Conservation (phyloP, 2,888 invertebrate genomes). For the Cepaea hortensis region DNA sequence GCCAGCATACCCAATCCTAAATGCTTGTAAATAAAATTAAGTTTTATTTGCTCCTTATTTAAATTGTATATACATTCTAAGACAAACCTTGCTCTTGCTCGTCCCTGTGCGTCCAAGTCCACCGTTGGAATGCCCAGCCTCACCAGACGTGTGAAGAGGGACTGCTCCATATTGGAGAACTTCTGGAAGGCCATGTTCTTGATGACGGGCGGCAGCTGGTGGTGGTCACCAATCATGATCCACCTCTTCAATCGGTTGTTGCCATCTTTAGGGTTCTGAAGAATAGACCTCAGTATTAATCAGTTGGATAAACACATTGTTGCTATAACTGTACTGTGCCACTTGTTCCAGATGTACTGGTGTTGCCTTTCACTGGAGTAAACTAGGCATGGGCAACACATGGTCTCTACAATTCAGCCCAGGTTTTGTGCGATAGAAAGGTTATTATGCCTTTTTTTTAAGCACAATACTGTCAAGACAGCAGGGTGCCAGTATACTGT, state of each 20-base stretch:
- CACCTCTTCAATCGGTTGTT: constrained; percentile 96
- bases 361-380: too few relatives aligned
- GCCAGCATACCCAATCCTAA: too few relatives aligned
- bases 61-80: neutral
- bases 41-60: neutral
- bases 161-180: constrained; percentile 99
- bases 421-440: too few relatives aligned
- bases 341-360: too few relatives aligned
- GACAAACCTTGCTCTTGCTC: constrained; percentile 77
- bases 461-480: too few relatives aligned
- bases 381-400: too few relatives aligned
- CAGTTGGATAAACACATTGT: too few relatives aligned
- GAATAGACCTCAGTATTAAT: neutral
- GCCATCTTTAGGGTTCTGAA: constrained; percentile 93
- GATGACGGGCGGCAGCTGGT: constrained; percentile 98
- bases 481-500: too few relatives aligned
- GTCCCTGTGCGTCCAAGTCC: constrained; percentile 97
- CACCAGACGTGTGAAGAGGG: constrained; percentile 96
- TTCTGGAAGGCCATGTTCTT: constrained; percentile 99
- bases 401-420: too few relatives aligned
- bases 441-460: too few relatives aligned
- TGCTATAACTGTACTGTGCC: too few relatives aligned
- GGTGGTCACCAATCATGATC: constrained; percentile 99
- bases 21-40: too few relatives aligned
- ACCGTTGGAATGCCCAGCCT: constrained; percentile 97